phyloP scores from a whole-genome alignment of 2,113 vertebrate species.

The Pontoporia blainvillei region DNA sequence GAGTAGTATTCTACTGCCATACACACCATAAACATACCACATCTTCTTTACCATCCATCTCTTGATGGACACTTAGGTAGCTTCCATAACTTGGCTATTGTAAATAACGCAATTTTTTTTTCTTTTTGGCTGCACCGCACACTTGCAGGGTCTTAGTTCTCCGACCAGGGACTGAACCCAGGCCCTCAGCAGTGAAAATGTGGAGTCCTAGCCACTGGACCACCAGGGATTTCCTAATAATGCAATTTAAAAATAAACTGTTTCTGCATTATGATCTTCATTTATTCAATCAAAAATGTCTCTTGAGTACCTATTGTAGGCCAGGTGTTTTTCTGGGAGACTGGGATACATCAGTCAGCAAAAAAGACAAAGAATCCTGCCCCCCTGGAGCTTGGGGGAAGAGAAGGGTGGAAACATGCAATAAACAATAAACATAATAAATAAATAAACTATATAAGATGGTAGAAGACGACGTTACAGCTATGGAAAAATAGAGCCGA shows the following conservation, averaged over 20 bases:
- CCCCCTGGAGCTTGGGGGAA: neutral
- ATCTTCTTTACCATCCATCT: neutral
- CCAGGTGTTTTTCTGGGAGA: neutral
- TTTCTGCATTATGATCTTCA: neutral
- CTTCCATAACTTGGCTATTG: neutral
- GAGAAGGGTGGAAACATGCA: neutral
- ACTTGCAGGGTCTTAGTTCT: too few species aligned
- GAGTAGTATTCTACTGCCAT: neutral
- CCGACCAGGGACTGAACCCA: too few species aligned
- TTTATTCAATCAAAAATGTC: neutral
- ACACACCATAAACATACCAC: too few species aligned
- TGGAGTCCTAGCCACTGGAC: too few species aligned
- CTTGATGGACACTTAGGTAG: neutral
- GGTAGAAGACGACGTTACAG: neutral
- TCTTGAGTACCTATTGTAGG: neutral
- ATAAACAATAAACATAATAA: neutral
- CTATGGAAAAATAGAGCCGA: neutral
- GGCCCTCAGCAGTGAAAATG: too few species aligned
- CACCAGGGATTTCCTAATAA: too few species aligned
- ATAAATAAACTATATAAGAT: neutral
- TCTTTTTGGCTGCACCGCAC: too few species aligned
- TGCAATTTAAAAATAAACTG: neutral
- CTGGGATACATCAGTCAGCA: neutral
- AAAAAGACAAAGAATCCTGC: neutral
- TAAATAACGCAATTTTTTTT: neutral